Evolutionary conservation across 2,797 vertebrate genomes (phyloP).

Genomic region (Dromococcyx pavoninus): DNA sequence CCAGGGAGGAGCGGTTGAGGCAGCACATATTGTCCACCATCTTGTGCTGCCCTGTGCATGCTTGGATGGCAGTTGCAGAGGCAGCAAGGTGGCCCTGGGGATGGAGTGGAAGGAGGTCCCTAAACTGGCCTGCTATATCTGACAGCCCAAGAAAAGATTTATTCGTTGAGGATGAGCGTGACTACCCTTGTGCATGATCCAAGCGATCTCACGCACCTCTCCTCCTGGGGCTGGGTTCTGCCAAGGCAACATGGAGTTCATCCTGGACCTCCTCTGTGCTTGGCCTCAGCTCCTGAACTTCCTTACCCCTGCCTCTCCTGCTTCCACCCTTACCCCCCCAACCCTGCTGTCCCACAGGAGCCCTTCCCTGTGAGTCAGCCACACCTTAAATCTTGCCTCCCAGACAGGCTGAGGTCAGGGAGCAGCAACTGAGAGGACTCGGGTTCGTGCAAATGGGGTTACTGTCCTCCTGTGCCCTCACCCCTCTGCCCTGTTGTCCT

Average conservation of each 20-base stretch:
- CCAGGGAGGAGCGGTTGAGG: not conserved
- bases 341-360: not conserved
- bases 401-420: not conserved
- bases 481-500: not conserved
- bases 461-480: not conserved
- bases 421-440: not conserved
- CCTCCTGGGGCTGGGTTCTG: not conserved
- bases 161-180: not conserved
- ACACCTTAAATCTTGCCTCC: not conserved
- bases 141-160: not conserved
- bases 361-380: not conserved
- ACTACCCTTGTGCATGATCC: not conserved
- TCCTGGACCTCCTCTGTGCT: not conserved
- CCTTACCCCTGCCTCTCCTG: slow-evolving; percentile 24
- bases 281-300: not conserved
- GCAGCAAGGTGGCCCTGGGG: not conserved
- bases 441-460: not conserved
- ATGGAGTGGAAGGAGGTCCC: not conserved
- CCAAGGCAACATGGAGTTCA: slow-evolving; percentile 29
- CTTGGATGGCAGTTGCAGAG: not conserved
- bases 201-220: slow-evolving; percentile 35
- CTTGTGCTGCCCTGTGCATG: not conserved
- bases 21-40: not conserved
- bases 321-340: not conserved
- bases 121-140: not conserved